These are phyloP conservation scores for Vireo altiloquus DNA, from an alignment of 2,113 vertebrate genomes.

Conservation along the genomic window DNA sequence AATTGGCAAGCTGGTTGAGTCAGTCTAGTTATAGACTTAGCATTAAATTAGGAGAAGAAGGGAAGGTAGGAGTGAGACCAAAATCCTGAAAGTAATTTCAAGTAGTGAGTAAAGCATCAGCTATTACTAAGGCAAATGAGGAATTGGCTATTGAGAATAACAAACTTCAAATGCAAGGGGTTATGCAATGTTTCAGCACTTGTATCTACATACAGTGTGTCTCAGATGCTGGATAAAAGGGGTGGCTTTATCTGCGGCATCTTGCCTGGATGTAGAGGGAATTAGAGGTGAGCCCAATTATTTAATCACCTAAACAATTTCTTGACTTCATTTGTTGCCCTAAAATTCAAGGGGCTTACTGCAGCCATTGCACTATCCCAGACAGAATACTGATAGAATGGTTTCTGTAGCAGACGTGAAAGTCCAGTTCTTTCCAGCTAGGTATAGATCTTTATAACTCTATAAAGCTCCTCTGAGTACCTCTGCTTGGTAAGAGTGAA, in stretches of 20 bases:
- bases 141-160: not conserved
- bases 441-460: not conserved
- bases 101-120: not conserved
- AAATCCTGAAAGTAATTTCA: not conserved
- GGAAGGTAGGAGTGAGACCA: not conserved
- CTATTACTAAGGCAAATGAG: not conserved
- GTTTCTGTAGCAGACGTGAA: not conserved
- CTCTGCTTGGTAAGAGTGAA: not conserved
- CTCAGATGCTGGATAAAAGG: not conserved
- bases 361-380: not conserved
- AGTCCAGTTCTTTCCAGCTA: not conserved
- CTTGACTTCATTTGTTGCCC: not conserved
- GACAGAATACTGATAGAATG: not conserved
- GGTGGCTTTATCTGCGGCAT: not conserved
- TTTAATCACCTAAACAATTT: not conserved
- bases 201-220: not conserved
- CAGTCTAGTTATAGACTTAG: not conserved
- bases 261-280: not conserved
- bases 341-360: not conserved
- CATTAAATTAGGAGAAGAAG: not conserved
- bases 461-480: not conserved
- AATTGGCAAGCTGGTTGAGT: not conserved
- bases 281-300: not conserved
- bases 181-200: not conserved
- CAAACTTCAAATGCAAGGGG: not conserved